Evolutionary conservation across 2,113 vertebrate species (phyloP), one percentile per base, ranked within the genome.

Genomic region (Hippolais icterina): DNA sequence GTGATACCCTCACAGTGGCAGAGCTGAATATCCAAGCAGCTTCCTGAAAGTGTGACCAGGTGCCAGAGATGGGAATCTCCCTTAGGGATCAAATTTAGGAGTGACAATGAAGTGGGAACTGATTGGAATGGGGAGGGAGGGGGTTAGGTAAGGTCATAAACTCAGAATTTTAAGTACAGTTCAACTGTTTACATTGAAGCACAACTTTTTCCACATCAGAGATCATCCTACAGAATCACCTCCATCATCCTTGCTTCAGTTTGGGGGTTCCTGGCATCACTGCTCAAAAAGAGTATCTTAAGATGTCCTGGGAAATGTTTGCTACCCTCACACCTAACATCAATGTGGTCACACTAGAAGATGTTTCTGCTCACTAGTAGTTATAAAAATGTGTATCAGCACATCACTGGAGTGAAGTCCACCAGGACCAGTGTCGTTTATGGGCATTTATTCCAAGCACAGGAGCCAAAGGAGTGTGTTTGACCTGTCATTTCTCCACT

Each of bases 381-480:
- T 49, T 53, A 25, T 3, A 87, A 68, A 84, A 64, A 24, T 2
- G 4, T 44, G 2, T 20, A 12, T 47, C 52, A 78, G 56, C 50
- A 54, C 64, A 44, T 82, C 88, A 88, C 63, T 87, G 74, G 93
- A 87, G 68, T 89, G 24, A 91, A 77, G 59, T 44, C 86, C 94
- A 76, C 22, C 65, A 69, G 93, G 93, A 93, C 56, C 94, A 84
- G 94, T 63, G 41, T 57, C 15, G 12, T 60, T 77, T 50, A 22
- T 63, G 57, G 61, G 19, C 69, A 78, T 91, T 96, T 94, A 74
- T 93, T 95, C 76, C 47, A 53, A 95, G 78, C 39, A 63, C 91
- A 80, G 52, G 52, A 59, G 84, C 61, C 83, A 72, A 74, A 37
- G 56, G 83, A 96, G 89, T n/a, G 50, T 44, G 77, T 90, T 95